Evolutionary conservation across 2,797 vertebrate genomes (phyloP), one percentile per base, ranked within the genome.

Genomic region (Dendrocincla fuliginosa): DNA sequence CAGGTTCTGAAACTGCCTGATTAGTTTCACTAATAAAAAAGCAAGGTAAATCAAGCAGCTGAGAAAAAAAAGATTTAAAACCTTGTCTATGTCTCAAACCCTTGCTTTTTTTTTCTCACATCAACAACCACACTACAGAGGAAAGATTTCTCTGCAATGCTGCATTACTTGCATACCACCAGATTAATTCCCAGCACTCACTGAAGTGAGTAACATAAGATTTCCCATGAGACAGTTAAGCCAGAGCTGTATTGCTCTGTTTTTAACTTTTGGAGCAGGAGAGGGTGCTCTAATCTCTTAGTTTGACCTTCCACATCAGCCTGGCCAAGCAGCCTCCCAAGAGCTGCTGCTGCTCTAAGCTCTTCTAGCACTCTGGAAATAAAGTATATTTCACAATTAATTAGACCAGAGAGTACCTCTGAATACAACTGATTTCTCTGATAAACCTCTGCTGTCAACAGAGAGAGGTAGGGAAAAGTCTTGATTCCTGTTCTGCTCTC

Each of bases 251-350:
- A 41, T n/a, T 0, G 0, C 49, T 95, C 79, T 95, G 94, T 93
- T 95, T 84, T 95, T 89, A 91, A 50, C 74, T 91, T 94, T 95
- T 17, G 79, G 87, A 61, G 94, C 96, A 93, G 95, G 84, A 97
- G 96, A 91, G 94, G 96, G 95, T 97, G 96, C 96, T 97, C 89
- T 96, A 91, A 79, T 89, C 93, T 78, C 83, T 96, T 10, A 1
- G 30, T 88, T 70, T 79, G 92, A 90, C 77, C 86, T 92, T 70
- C 55, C 20, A 13, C 59, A 69, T 44, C 90, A 90, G 77, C 77
- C 59, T 52, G 80, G 70, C 59, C 77, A 76, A 73, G 41, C 53
- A 71, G 20, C 47, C 46, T 85, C 39, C 24, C 63, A 59, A 33
- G 16, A 90, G 52, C 59, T 33, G 84, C 84, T 47, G 75, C 68